Evolutionary conservation across 2,888 invertebrate genomes (phyloP).

Genomic region (Nomada ferruginata): DNA sequence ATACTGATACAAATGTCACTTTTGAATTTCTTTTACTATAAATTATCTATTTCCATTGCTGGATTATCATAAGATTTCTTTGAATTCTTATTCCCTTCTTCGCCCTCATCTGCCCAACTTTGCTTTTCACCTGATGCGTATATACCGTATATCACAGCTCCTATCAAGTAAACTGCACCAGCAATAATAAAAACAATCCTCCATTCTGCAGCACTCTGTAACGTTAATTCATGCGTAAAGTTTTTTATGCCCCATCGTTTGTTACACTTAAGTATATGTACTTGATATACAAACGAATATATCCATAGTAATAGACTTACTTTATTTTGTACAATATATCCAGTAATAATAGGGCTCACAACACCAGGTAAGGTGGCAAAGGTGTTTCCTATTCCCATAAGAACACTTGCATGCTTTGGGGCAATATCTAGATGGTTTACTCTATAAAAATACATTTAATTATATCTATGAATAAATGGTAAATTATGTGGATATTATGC

Average conservation of each 20-base stretch:
- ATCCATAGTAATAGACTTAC: constrained; percentile 83
- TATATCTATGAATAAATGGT: neutral
- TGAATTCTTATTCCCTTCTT: constrained; percentile 21
- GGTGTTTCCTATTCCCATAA: constrained; percentile 97
- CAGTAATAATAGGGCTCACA: constrained; percentile 93
- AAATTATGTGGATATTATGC: neutral
- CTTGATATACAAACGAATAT: no score
- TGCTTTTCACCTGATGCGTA: constrained; percentile 93
- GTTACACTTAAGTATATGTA: neutral
- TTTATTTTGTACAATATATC: constrained; percentile 90
- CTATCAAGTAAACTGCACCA: constrained; percentile 92
- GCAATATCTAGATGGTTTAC: constrained; percentile 95
- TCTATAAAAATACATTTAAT: constrained; percentile 85
- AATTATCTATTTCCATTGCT: constrained; percentile 77
- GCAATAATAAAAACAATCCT: constrained; percentile 94
- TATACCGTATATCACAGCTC: constrained; percentile 92
- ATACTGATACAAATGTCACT: neutral
- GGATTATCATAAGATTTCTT: constrained; percentile 75
- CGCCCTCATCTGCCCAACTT: constrained; percentile 89
- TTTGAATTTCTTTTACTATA: constrained; percentile 48
- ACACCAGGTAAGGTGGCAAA: constrained; percentile 96
- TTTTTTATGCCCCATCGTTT: neutral
- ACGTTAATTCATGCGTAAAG: constrained; percentile 19
- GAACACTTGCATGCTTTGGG: constrained; percentile 94
- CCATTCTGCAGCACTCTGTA: constrained; percentile 92